Percentiles rank a stretch among this genome's conserved stretches.
These are phyloP conservation scores for Sphaerodactylus townsendi DNA, from an alignment of 2,113 vertebrate species.

Conservation along the genomic window DNA sequence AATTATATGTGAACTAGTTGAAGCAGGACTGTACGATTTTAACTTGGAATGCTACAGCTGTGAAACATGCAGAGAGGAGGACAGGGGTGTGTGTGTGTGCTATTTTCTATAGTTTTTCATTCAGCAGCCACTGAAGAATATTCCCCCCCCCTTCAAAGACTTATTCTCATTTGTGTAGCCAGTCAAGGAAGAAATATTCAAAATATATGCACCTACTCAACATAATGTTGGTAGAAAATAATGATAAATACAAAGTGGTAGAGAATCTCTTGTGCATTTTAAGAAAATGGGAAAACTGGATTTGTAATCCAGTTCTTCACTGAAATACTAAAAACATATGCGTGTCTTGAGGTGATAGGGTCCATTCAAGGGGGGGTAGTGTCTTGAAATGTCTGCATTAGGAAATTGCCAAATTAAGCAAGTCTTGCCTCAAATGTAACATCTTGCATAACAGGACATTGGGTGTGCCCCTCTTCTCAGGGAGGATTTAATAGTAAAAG, in stretches of 20 bases:
- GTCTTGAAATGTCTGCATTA: fast-evolving
- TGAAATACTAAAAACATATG: neutral
- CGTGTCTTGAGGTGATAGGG: neutral
- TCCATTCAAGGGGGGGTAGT: neutral
- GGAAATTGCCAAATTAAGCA: neutral
- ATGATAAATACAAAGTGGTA: neutral
- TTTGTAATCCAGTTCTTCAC: neutral
- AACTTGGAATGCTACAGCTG: neutral
- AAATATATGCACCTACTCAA: neutral
- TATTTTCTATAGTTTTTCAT: neutral
- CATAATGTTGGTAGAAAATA: neutral
- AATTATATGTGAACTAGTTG: neutral
- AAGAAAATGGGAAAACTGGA: neutral
- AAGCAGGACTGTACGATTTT: neutral
- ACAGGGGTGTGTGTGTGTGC: neutral
- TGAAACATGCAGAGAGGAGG: neutral
- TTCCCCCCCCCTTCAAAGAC: neutral
- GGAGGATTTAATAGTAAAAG: slow-evolving; percentile 24
- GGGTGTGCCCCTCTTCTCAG: slow-evolving; percentile 41
- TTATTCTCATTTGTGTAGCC: neutral
- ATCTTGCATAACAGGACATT: slow-evolving; percentile 58
- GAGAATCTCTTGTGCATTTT: too few species aligned
- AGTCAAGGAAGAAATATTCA: neutral
- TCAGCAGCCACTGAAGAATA: neutral
- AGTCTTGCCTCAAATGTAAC: slow-evolving; percentile 33